Conservation (phyloP, 1,140 invertebrate species). For the Geopemphigus sp. region DNA sequence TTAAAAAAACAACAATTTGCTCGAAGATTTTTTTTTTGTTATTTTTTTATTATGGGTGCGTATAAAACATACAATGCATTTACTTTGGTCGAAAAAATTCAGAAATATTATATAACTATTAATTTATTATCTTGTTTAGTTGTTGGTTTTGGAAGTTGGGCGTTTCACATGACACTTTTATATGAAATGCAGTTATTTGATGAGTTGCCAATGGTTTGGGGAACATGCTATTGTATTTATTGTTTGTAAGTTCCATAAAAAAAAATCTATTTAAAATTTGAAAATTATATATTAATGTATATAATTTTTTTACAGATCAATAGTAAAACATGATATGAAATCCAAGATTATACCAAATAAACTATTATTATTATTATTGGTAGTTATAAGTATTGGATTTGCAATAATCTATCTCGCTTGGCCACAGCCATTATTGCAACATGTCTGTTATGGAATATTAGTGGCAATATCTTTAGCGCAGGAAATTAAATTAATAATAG, state of each 20-base stretch:
- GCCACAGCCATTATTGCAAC: constrained; percentile 53
- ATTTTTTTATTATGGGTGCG: constrained; percentile 53
- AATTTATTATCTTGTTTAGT: constrained; percentile 50
- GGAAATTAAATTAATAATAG: constrained; percentile 51
- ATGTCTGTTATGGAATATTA: constrained; percentile 53
- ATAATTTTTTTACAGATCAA: constrained; percentile 24
- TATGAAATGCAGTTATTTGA: constrained; percentile 55
- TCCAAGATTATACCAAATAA: constrained; percentile 30
- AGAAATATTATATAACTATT: background rate
- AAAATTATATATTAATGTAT: background rate
- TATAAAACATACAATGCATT: constrained; percentile 9
- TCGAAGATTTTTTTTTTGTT: constrained; percentile 52
- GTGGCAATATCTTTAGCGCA: constrained; percentile 52
- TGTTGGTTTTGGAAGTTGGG: constrained; percentile 54
- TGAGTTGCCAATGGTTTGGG: constrained; percentile 55
- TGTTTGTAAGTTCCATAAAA: constrained; percentile 53
- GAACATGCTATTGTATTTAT: constrained; percentile 53
- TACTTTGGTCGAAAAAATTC: background rate
- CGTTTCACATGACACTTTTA: constrained; percentile 54
- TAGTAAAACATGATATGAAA: constrained; percentile 35
- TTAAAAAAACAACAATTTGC: constrained; percentile 53
- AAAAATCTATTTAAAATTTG: constrained; percentile 1
- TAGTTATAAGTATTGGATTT: constrained; percentile 50
- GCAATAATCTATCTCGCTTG: constrained; percentile 53
- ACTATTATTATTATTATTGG: constrained; percentile 22